Conservation (phyloP, 2,113 vertebrate genomes). For the Eira barbara region DNA sequence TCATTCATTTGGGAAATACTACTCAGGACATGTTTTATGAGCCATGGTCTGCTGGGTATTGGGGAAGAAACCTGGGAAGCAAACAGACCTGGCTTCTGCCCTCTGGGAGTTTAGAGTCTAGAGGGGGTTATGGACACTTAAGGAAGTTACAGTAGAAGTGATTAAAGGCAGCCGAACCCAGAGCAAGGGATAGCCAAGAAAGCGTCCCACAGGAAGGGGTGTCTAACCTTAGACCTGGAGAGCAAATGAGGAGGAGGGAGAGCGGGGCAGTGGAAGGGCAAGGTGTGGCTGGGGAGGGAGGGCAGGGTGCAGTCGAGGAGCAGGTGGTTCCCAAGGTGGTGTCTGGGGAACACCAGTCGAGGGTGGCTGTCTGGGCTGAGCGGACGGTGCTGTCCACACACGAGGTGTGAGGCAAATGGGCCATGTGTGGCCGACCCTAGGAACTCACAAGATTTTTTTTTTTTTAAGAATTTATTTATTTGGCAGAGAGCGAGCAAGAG, state of each 20-base stretch:
- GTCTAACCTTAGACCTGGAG: background rate
- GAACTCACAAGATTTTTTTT: background rate
- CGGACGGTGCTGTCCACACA: accelerated
- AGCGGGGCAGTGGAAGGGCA: accelerated
- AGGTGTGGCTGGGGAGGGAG: background rate
- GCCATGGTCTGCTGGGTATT: background rate
- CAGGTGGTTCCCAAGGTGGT: too few relatives aligned
- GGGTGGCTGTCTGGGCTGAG: background rate
- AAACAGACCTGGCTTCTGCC: background rate
- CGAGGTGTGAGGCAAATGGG: background rate
- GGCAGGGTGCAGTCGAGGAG: background rate
- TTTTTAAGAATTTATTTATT: background rate
- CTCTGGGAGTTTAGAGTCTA: background rate
- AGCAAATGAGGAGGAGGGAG: too few relatives aligned
- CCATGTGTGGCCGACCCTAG: background rate
- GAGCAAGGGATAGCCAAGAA: background rate
- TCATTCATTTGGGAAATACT: background rate
- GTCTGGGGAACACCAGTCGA: too few relatives aligned
- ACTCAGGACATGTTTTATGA: background rate
- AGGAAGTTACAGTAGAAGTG: background rate
- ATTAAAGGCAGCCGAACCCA: background rate
- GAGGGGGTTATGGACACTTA: background rate
- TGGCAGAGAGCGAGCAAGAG: too few relatives aligned
- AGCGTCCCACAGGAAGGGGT: background rate
- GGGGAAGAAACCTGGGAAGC: background rate